Evolutionary conservation across 92 coral and sea anemone genomes (phyloP), one percentile per base, ranked within the genome.

Genomic region (Paragorgia papillata): DNA sequence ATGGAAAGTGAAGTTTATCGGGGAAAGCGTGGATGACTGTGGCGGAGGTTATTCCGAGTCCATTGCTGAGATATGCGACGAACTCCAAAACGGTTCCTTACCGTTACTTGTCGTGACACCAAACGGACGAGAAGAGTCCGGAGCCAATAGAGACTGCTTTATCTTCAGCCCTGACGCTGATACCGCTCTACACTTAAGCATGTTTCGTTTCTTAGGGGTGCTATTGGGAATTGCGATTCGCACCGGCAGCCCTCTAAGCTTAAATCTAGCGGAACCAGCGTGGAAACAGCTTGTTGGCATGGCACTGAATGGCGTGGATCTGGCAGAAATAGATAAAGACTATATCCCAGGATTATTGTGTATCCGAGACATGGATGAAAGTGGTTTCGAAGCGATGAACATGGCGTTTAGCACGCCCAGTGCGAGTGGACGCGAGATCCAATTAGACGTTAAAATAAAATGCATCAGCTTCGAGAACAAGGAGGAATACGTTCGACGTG

Each of bases 11-110:
- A 94, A 94, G 81, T 94, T 94, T 80, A 94, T 94, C 39, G 98
- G 98, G 37, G 98, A 94, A 51, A 94, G 98, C 74, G 98, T 94
- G 51, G 98, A 94, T 57, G 98, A 94, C 53, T 94, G 98, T 24
- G 98, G 98, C 28, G 98, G 98, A 1, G 98, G 98, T 1, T 94
- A 94, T 85, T 94, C 98, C 0, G 98, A 94, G 74, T 94, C 98
- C 40, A 94, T 94, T 61, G 98, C 98, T 8, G 98, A 94, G 70
- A 94, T 94, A 88, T 94, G 98, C 66, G 98, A 94, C 66, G 98
- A 94, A 84, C 91, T 94, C 2, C 96, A 93, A 69, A 94, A 94
- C 69, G 98, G 98, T 49, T 94, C 98, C 55, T 89, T 91, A 17
- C 98, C 98, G 26, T 80, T 94, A 26, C 79, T 94, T 43, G 85